Percentiles rank a stretch among this genome's conserved stretches.
These are phyloP conservation scores for Drosophila sulfurigaster DNA, from an alignment of 1,140 invertebrate genomes.

Conservation along the genomic window DNA sequence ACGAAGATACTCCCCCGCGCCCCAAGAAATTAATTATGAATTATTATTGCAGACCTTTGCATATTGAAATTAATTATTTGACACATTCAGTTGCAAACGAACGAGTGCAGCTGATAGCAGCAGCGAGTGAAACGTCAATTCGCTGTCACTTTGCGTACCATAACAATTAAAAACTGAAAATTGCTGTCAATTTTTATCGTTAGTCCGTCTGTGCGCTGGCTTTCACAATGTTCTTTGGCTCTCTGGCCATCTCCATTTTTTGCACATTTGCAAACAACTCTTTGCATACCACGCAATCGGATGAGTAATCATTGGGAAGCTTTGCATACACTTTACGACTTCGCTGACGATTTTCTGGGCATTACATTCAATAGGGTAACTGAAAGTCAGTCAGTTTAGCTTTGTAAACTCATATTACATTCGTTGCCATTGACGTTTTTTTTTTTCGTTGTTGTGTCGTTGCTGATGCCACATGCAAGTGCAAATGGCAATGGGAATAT, in stretches of 20 bases:
- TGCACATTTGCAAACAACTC: slow-evolving; percentile 7
- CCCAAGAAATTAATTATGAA: neutral
- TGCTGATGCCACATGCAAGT: slow-evolving; percentile 45
- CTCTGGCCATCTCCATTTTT: slow-evolving; percentile 16
- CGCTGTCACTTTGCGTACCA: slow-evolving; percentile 33
- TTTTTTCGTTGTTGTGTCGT: slow-evolving; percentile 11
- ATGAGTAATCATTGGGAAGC: neutral
- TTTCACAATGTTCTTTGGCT: slow-evolving; percentile 25
- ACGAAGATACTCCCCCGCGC: no score
- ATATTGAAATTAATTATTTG: slow-evolving; percentile 16
- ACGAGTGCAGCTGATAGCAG: slow-evolving; percentile 1
- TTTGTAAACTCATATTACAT: neutral
- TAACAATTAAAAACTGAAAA: slow-evolving; percentile 64
- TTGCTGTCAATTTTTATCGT: slow-evolving; percentile 63
- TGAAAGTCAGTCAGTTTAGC: neutral
- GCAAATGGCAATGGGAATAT: slow-evolving; percentile 57
- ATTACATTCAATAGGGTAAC: slow-evolving; percentile 2
- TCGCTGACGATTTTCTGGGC: no score
- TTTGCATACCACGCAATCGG: slow-evolving; percentile 1
- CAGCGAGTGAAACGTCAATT: slow-evolving; percentile 28
- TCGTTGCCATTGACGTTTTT: neutral
- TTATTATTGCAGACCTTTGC: neutral
- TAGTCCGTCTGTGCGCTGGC: neutral
- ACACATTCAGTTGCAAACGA: neutral
- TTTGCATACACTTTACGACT: no score